Percentiles rank a stretch among this genome's conserved stretches.
Conservation (phyloP, 2,113 vertebrate species). For the Corynorhinus townsendii region DNA sequence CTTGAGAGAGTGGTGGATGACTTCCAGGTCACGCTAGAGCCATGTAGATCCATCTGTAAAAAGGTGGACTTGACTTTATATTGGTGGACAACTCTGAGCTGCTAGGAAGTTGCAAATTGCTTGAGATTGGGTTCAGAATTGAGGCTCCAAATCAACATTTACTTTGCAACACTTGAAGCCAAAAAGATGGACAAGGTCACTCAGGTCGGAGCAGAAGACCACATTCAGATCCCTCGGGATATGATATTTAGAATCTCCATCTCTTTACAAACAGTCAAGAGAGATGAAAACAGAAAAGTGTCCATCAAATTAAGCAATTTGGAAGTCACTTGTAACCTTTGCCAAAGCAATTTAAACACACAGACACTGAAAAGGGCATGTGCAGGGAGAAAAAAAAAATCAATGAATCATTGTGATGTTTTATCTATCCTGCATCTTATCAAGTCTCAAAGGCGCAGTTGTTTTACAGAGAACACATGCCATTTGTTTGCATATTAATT, state of each 20-base stretch:
- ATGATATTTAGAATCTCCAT: not conserved
- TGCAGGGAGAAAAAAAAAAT: not conserved
- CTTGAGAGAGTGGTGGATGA: not conserved
- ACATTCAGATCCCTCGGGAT: not conserved
- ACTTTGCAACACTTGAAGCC: not conserved
- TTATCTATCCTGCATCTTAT: not conserved
- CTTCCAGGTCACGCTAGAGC: accelerated
- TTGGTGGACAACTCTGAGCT: not conserved
- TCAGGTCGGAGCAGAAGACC: not conserved
- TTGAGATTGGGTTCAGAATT: not conserved
- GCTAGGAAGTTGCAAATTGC: not conserved
- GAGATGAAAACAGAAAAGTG: slow-evolving; percentile 28
- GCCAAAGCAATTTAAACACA: slow-evolving; percentile 21
- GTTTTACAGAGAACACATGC: not conserved
- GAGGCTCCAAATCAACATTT: not conserved
- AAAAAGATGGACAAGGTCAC: not conserved
- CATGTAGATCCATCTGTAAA: not conserved
- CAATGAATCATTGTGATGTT: not conserved
- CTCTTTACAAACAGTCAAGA: not conserved
- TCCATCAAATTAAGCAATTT: slow-evolving; percentile 39
- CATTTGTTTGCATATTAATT: slow-evolving; percentile 22
- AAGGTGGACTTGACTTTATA: not conserved
- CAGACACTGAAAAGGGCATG: slow-evolving; percentile 27
- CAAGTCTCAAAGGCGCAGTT: slow-evolving; percentile 2
- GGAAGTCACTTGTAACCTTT: slow-evolving; percentile 55